Evolutionary conservation across 2,797 vertebrate species (phyloP), one percentile per base, ranked within the genome.

Genomic region (Falco cherrug): DNA sequence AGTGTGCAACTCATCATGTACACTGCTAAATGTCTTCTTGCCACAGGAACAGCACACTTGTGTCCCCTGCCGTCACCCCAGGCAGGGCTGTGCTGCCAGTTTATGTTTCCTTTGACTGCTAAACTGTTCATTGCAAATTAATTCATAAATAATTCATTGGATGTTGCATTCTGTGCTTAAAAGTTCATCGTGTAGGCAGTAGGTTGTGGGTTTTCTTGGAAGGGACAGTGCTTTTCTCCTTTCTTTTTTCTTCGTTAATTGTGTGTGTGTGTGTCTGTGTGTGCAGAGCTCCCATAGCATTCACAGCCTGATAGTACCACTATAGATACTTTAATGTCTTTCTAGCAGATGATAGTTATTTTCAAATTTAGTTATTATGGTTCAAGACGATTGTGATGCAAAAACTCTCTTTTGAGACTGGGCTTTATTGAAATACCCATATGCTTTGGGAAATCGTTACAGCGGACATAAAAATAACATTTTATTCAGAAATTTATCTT

Each of bases 91-190:
- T 0, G 6, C 73, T 76, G 77, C 85, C 93, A 64, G 74, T 89
- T 91, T 84, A 25, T 56, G 78, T 95, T 95, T 60, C 93, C 84
- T 94, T 93, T 93, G 90, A 77, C 91, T 96, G 77, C 86, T 94
- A 95, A 96, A 89, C 75, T 56, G 77, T 87, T 97, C 93, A 25
- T 21, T 94, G 93, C 76, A 95, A 93, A 97, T 96, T 85, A 96
- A 94, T 61, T 92, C 84, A 95, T 96, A 96, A 94, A 97, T 95
- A 95, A 96, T 97, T 94, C 93, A 97, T 91, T 9, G 89, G 20
- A 4, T 63, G 67, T 13, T 95, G 90, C 85, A 80, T 79, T 95
- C 91, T 81, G 59, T n/a, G 88, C 96, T 95, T 94, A 47, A 80
- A 95, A 96, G 95, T 94, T 96, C 90, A 91, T 47, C 0, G n/a